Evolutionary conservation across 2,797 vertebrate species (phyloP).

Genomic region (Danio choprae): DNA sequence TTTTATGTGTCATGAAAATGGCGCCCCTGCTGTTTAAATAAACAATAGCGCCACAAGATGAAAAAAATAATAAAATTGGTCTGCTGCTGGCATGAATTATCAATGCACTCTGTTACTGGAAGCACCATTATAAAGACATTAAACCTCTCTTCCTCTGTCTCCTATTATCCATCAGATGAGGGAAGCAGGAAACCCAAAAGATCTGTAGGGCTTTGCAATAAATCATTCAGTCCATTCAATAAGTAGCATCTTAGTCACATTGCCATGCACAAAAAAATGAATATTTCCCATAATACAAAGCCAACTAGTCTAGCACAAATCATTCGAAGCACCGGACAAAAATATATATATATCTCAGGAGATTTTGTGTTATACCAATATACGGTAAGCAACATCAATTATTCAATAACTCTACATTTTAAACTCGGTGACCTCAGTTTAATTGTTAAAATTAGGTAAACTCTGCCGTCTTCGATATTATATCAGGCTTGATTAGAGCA

Average conservation of each 20-base stretch:
- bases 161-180: constrained; percentile 60
- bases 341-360: not conserved
- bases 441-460: not conserved
- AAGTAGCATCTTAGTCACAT: constrained; percentile 46
- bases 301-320: constrained; percentile 1
- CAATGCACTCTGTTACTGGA: constrained; percentile 64
- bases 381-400: not conserved
- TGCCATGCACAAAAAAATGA: constrained; percentile 30
- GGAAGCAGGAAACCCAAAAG: constrained; percentile 61
- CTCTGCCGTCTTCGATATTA: not conserved
- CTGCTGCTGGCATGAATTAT: constrained; percentile 60
- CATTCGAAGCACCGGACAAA: not conserved
- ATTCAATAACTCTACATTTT: constrained; percentile 7
- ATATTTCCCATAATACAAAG: not conserved
- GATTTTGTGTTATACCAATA: not conserved
- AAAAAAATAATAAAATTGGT: constrained; percentile 19
- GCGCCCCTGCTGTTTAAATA: constrained; percentile 37
- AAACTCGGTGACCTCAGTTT: not conserved
- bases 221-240: constrained; percentile 59
- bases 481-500: not conserved
- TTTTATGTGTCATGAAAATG: not conserved
- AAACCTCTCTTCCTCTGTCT: constrained; percentile 60
- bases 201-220: constrained; percentile 57
- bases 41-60: not conserved
- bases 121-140: constrained; percentile 62